These are phyloP conservation scores for Brachionus paranguensis DNA, from an alignment of 1,140 invertebrate genomes.

Conservation along the genomic window DNA sequence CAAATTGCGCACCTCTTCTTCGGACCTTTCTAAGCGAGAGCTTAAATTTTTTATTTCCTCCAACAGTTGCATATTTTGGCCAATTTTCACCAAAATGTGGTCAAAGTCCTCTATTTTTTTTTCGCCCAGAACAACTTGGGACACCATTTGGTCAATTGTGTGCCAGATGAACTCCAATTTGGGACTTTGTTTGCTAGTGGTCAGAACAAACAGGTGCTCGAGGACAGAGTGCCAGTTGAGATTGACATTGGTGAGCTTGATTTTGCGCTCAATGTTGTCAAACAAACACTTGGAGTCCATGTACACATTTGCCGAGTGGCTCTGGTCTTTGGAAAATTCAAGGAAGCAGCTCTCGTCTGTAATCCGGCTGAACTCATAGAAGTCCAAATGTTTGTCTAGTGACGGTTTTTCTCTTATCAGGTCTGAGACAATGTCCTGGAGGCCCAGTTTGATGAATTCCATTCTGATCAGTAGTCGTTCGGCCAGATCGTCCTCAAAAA, in stretches of 20 bases:
- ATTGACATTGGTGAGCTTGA: neutral
- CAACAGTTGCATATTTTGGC: neutral
- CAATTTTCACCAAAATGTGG: neutral
- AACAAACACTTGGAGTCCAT: neutral
- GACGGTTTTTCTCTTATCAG: neutral
- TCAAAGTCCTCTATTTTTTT: constrained; percentile 13
- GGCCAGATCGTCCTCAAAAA: neutral
- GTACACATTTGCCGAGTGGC: neutral
- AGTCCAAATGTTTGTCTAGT: neutral
- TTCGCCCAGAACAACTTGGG: neutral
- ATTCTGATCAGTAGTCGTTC: constrained; percentile 1
- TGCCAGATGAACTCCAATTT: neutral
- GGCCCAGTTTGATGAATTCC: constrained; percentile 30
- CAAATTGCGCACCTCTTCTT: neutral
- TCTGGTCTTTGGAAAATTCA: neutral
- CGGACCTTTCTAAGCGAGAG: neutral
- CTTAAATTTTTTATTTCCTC: neutral
- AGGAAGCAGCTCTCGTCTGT: constrained; percentile 11
- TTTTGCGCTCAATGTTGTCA: neutral
- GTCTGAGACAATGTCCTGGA: neutral
- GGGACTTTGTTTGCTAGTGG: neutral
- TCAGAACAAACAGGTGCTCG: neutral
- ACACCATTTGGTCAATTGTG: neutral
- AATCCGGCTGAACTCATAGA: neutral
- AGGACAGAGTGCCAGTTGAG: neutral